These are phyloP conservation scores for Drosophila subobscura DNA, from an alignment of 1,140 invertebrate species.

Conservation along the genomic window DNA sequence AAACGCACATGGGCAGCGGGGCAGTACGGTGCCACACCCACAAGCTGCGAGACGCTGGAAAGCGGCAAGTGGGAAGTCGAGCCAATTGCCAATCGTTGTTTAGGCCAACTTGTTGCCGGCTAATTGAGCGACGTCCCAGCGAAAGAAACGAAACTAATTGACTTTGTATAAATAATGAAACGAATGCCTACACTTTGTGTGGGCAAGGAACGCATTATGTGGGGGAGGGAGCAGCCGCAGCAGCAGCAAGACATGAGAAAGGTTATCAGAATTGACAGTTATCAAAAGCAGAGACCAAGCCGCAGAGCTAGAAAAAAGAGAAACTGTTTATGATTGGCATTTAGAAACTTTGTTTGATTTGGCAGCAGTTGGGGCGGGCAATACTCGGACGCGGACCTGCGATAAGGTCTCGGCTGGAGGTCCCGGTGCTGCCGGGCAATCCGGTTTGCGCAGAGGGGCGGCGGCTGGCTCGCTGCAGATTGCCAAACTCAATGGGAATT, in stretches of 20 bases:
- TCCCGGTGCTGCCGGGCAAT: constrained; percentile 36
- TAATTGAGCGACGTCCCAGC: constrained; percentile 62
- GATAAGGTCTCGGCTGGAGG: constrained; percentile 32
- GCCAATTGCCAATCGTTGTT: constrained; percentile 28
- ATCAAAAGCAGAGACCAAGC: constrained; percentile 32
- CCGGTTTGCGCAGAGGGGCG: constrained; percentile 47
- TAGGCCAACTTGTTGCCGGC: constrained; percentile 73
- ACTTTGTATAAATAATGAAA: constrained; percentile 53
- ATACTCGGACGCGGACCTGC: constrained; percentile 23
- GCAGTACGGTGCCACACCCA: constrained; percentile 26
- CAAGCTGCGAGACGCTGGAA: constrained; percentile 7
- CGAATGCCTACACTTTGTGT: constrained; percentile 22
- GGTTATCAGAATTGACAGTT: constrained; percentile 44
- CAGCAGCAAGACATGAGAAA: constrained; percentile 13
- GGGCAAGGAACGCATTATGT: constrained; percentile 48
- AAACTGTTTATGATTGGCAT: constrained; percentile 79
- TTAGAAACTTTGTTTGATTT: constrained; percentile 76
- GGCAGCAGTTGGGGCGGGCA: constrained; percentile 52
- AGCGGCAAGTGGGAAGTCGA: constrained; percentile 57
- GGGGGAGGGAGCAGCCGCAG: no score
- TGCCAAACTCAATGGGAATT: constrained; percentile 70
- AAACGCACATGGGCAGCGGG: constrained; percentile 37
- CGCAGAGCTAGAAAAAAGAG: constrained; percentile 60
- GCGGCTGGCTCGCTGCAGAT: constrained; percentile 51
- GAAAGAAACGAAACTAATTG: constrained; percentile 63